A percentile compares a stretch with the other conserved stretches of the same genome.
These are phyloP conservation scores for Epicauta chinensis DNA, from an alignment of 1,140 invertebrate genomes.

Conservation along the genomic window DNA sequence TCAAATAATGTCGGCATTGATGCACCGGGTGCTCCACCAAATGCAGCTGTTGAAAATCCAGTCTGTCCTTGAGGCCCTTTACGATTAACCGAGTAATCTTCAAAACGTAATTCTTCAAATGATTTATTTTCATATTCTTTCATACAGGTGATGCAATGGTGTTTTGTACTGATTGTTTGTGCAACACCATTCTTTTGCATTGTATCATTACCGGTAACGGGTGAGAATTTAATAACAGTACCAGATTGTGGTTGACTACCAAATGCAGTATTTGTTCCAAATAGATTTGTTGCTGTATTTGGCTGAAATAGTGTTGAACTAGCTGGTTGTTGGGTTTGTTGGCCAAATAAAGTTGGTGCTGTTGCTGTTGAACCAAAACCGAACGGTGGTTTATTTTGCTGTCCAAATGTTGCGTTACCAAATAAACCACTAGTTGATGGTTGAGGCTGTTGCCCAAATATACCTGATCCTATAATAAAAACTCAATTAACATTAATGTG, in stretches of 20 bases:
- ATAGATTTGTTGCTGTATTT: conserved; percentile 22
- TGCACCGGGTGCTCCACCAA: conserved; percentile 29
- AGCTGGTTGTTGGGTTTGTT: conserved; percentile 26
- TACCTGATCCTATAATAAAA: conserved; percentile 18
- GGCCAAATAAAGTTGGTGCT: conserved; percentile 30
- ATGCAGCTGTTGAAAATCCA: conserved; percentile 28
- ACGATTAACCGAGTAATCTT: conserved; percentile 86
- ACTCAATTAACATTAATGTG: no score
- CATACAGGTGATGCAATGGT: conserved; percentile 96
- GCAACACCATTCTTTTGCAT: conserved; percentile 81
- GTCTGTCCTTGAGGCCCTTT: conserved; percentile 53
- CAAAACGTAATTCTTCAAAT: conserved; percentile 85
- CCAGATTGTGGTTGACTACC: conserved; percentile 45
- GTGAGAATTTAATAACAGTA: conserved; percentile 79
- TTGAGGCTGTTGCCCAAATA: conserved; percentile 40
- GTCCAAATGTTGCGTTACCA: conserved; percentile 53
- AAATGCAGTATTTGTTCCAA: conserved; percentile 25
- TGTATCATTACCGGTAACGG: conserved; percentile 81
- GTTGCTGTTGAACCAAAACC: conserved; percentile 51
- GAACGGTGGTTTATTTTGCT: conserved; percentile 51
- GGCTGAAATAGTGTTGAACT: conserved; percentile 33
- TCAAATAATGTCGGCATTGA: conserved; percentile 46
- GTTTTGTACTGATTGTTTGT: conserved; percentile 79
- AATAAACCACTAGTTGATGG: conserved; percentile 48
- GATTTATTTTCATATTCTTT: conserved; percentile 96